Evolutionary conservation across 2,113 vertebrate species (phyloP).

Genomic region (Catagonus wagneri): DNA sequence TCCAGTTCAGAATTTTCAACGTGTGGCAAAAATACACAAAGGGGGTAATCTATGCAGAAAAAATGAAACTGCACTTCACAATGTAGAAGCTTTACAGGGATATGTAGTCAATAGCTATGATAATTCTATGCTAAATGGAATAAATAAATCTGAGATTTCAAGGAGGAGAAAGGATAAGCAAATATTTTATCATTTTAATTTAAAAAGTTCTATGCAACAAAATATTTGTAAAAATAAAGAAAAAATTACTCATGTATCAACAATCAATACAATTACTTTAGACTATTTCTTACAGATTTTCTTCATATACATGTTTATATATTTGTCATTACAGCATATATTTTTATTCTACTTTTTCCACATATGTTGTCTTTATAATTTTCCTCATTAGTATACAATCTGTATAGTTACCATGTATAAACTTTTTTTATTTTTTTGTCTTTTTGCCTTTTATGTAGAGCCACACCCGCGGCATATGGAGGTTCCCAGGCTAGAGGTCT

Average conservation of each 20-base stretch:
- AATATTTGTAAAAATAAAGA: constrained; percentile 24
- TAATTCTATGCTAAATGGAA: not conserved
- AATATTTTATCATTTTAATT: not conserved
- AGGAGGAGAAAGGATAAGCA: not conserved
- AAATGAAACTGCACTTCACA: not conserved
- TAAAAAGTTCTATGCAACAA: not conserved
- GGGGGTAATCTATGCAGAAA: not conserved
- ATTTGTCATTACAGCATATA: not conserved
- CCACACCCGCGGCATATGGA: no score
- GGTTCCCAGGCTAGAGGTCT: no score
- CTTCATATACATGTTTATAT: not conserved
- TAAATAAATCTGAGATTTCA: constrained; percentile 32
- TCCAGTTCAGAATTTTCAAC: not conserved
- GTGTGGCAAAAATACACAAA: not conserved
- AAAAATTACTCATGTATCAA: not conserved
- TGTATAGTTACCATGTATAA: not conserved
- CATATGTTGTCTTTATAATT: not conserved
- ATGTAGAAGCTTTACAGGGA: not conserved
- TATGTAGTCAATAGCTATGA: not conserved
- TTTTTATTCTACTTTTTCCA: not conserved
- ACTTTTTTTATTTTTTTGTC: no score
- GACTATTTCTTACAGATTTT: not conserved
- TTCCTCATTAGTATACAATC: not conserved
- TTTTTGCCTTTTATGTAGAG: no score
- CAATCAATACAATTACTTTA: not conserved